These are phyloP conservation scores for Hafferia zeledoni DNA, from an alignment of 2,797 vertebrate species.

Conservation along the genomic window DNA sequence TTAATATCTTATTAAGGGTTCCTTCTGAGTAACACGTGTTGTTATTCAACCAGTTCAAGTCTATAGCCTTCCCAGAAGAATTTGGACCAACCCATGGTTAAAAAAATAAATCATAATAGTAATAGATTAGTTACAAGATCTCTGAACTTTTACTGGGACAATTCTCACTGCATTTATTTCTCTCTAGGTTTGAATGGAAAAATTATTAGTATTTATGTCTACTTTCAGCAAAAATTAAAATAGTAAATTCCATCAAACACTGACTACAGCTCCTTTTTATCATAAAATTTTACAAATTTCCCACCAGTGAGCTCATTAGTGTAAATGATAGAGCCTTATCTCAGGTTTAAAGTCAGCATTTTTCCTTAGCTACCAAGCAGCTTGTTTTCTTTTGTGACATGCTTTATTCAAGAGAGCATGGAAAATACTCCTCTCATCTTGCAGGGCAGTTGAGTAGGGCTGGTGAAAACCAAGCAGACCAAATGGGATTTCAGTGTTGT, in stretches of 20 bases:
- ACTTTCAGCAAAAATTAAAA: slow-evolving; percentile 32
- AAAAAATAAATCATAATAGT: background rate
- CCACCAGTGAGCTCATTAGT: slow-evolving; percentile 69
- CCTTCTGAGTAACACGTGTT: background rate
- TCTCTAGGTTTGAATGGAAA: background rate
- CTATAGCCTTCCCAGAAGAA: background rate
- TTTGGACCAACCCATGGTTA: background rate
- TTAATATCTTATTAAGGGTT: background rate
- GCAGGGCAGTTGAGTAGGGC: background rate
- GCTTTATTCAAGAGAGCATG: slow-evolving; percentile 15
- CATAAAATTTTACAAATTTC: slow-evolving; percentile 49
- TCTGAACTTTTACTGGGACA: background rate
- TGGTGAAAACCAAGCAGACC: background rate
- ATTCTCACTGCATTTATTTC: background rate
- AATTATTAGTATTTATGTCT: background rate
- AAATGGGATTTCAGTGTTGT: background rate
- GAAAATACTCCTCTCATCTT: slow-evolving; percentile 31
- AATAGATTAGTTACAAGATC: background rate
- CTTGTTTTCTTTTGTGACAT: background rate
- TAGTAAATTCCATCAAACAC: slow-evolving; percentile 13
- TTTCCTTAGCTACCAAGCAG: slow-evolving; percentile 37
- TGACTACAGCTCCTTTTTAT: slow-evolving; percentile 45
- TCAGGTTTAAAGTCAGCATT: slow-evolving; percentile 64
- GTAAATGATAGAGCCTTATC: slow-evolving; percentile 63
- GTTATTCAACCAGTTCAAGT: background rate